phyloP scores from a whole-genome alignment of 2,113 vertebrate species.

The cattle (Bos taurus) region DNA sequence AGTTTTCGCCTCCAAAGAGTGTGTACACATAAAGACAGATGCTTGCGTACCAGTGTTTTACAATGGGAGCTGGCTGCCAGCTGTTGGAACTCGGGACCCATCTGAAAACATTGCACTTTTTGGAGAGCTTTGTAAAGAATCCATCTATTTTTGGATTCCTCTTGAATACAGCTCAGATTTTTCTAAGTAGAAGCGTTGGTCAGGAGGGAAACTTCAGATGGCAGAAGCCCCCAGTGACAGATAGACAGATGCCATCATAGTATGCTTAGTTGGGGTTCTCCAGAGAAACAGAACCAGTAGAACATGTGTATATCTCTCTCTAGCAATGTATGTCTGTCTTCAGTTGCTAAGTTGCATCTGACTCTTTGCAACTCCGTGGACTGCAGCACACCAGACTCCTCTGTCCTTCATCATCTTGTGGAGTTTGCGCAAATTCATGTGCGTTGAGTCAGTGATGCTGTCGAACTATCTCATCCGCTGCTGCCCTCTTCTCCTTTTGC shows the following conservation, averaged over 20 bases:
- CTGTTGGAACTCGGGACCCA: conserved; percentile 11
- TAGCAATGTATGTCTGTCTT: background rate
- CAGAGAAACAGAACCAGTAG: background rate
- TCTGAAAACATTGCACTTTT: conserved; percentile 15
- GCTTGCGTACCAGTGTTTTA: background rate
- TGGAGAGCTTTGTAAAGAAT: background rate
- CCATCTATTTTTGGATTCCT: conserved; percentile 37
- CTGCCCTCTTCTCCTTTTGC: background rate
- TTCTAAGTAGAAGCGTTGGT: background rate
- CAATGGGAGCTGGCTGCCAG: conserved; percentile 50
- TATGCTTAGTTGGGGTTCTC: background rate
- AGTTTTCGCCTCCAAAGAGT: background rate
- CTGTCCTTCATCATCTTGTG: background rate
- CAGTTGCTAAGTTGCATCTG: fast-evolving
- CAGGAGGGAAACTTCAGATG: background rate
- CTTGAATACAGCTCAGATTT: conserved; percentile 11
- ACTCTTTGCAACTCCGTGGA: background rate
- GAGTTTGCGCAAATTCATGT: background rate
- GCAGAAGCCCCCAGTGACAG: background rate
- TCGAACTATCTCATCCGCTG: background rate
- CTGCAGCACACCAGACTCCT: background rate
- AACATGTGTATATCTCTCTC: background rate
- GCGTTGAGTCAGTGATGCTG: background rate
- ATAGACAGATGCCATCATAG: fast-evolving
- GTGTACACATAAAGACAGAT: conserved; percentile 27